Conservation (phyloP, 2,797 vertebrate genomes). For the Dromococcyx pavoninus region DNA sequence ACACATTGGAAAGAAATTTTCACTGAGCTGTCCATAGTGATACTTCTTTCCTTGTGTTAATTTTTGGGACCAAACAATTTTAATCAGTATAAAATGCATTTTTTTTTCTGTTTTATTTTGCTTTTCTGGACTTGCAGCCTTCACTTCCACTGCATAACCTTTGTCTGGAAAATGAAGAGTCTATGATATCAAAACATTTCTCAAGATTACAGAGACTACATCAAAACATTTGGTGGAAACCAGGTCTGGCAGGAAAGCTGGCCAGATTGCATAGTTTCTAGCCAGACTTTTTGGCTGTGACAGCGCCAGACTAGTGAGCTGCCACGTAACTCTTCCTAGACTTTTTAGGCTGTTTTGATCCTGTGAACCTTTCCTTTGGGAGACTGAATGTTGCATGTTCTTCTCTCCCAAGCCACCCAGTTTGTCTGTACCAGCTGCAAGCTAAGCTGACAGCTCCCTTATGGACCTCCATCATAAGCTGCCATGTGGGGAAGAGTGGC, state of each 20-base stretch:
- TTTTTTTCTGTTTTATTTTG: neutral
- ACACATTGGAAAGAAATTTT: neutral
- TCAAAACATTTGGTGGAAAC: neutral
- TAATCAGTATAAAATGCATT: neutral
- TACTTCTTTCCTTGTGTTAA: neutral
- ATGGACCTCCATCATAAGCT: rapidly evolving
- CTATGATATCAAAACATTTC: constrained; percentile 8
- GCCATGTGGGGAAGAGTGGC: neutral
- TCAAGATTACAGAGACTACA: neutral
- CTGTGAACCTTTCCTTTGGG: neutral
- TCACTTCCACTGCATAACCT: neutral
- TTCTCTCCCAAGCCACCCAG: rapidly evolving
- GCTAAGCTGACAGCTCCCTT: neutral
- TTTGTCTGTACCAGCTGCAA: neutral
- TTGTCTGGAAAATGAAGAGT: neutral
- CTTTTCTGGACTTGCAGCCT: neutral
- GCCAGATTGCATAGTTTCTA: neutral
- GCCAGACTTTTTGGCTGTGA: neutral
- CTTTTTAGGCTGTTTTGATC: neutral
- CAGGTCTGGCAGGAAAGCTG: constrained; percentile 21
- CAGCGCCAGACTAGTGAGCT: neutral
- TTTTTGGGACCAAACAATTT: neutral
- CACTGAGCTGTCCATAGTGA: neutral
- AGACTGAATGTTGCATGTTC: neutral
- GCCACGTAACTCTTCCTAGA: neutral